A percentile compares a stretch with the other conserved stretches of the same genome.
These are phyloP conservation scores for Onychostruthus taczanowskii DNA, from an alignment of 2,113 vertebrate species.

Conservation along the genomic window DNA sequence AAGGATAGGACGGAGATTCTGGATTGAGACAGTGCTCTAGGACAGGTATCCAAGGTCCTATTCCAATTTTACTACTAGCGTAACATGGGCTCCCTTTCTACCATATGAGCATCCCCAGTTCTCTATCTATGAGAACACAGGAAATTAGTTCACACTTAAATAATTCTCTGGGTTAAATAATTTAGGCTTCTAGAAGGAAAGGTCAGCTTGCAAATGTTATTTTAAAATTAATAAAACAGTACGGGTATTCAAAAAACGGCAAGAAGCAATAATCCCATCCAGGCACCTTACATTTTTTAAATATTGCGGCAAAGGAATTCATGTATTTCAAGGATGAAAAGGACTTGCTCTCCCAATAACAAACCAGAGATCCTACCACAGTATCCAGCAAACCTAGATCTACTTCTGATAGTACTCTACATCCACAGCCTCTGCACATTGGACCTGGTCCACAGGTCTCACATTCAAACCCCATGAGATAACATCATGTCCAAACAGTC, in stretches of 20 bases:
- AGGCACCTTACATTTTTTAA: not conserved
- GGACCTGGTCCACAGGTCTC: not conserved
- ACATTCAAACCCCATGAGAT: not conserved
- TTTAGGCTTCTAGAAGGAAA: not conserved
- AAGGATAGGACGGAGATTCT: not conserved
- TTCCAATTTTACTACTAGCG: not conserved
- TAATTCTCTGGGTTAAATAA: not conserved
- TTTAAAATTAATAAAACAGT: constrained; percentile 7
- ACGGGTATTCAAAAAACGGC: not conserved
- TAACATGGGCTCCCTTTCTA: not conserved
- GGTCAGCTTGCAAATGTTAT: not conserved
- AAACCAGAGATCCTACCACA: not conserved
- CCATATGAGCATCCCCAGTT: not conserved
- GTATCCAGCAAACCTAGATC: not conserved
- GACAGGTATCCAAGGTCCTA: not conserved
- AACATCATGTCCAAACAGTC: rapidly evolving
- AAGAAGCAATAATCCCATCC: not conserved
- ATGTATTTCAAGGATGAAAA: not conserved
- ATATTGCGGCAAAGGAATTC: not conserved
- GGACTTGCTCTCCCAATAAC: not conserved
- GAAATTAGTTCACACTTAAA: not conserved
- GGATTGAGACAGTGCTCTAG: not conserved
- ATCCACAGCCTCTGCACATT: rapidly evolving
- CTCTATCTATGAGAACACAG: not conserved
- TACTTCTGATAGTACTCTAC: not conserved